These are phyloP conservation scores for Setipinna tenuifilis DNA, from an alignment of 2,797 vertebrate species.

Conservation along the genomic window DNA sequence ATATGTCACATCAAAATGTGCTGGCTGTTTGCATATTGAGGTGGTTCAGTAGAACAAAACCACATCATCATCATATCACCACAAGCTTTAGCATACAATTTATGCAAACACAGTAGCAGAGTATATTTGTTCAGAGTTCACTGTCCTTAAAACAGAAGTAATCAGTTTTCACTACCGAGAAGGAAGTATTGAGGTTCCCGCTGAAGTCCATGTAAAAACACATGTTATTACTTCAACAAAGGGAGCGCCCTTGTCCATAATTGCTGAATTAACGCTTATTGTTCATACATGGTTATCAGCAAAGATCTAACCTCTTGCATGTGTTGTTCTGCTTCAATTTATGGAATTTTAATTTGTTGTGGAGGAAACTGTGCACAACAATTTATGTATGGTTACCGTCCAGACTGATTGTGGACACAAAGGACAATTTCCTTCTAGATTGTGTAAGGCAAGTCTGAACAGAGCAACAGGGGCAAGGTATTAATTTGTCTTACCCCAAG, in stretches of 20 bases:
- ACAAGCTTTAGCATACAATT: not conserved
- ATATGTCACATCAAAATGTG: not conserved
- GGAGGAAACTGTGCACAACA: conserved; percentile 57
- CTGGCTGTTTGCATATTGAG: not conserved
- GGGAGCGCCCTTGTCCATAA: not conserved
- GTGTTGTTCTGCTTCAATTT: conserved; percentile 5
- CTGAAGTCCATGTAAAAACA: not conserved
- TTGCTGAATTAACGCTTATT: not conserved
- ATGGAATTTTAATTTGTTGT: not conserved
- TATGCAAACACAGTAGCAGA: not conserved
- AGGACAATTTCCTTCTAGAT: conserved; percentile 51
- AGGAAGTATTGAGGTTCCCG: not conserved
- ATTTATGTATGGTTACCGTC: conserved; percentile 35
- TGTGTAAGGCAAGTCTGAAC: conserved; percentile 21
- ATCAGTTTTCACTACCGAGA: not conserved
- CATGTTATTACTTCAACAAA: not conserved
- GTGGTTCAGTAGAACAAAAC: not conserved
- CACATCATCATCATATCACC: not conserved
- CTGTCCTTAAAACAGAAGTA: not conserved
- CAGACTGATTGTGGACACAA: conserved; percentile 57
- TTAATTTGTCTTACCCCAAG: not conserved
- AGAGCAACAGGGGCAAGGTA: not conserved
- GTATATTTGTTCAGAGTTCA: not conserved
- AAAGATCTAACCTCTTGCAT: not conserved
- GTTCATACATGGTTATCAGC: not conserved